Percentiles rank a stretch among this genome's conserved stretches.
Conservation (phyloP, 37 sponge, comb jelly and placozoan genomes). For the Halichondria panicea region DNA sequence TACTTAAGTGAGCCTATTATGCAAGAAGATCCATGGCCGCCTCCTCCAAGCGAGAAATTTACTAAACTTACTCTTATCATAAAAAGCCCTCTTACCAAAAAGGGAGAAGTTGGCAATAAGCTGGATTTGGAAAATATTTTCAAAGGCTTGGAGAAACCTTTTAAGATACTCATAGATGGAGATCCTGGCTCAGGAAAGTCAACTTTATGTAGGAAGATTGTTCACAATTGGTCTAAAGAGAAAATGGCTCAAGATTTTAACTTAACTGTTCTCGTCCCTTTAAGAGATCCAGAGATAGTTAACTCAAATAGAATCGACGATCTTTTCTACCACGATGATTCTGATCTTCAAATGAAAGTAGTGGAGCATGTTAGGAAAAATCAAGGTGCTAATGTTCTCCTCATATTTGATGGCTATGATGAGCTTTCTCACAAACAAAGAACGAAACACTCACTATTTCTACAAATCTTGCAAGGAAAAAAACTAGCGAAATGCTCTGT, state of each 20-base stretch:
- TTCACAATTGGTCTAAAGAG: neutral
- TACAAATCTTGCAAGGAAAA: slow-evolving; percentile 1
- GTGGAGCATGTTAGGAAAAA: neutral
- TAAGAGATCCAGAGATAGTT: neutral
- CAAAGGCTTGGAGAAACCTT: neutral
- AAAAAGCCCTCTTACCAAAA: no score
- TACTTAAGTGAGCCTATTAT: neutral
- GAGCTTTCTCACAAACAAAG: slow-evolving; percentile 6
- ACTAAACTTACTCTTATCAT: slow-evolving; percentile 1
- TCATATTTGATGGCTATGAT: slow-evolving; percentile 28
- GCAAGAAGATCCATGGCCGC: slow-evolving; percentile 1
- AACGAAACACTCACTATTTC: neutral
- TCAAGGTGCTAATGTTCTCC: slow-evolving; percentile 3
- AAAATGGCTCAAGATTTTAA: neutral
- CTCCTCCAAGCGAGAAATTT: neutral
- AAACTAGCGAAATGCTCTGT: neutral
- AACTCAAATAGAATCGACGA: neutral
- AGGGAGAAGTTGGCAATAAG: neutral
- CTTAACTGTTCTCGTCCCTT: neutral
- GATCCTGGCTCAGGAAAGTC: slow-evolving; percentile 12
- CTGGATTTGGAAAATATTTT: neutral
- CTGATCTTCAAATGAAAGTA: neutral
- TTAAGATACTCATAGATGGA: slow-evolving; percentile 1
- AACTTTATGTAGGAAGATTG: neutral
- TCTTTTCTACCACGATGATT: slow-evolving; percentile 5